These are phyloP conservation scores for Caenorhabditis parvicauda DNA, from an alignment of 2,888 invertebrate genomes.

Conservation along the genomic window DNA sequence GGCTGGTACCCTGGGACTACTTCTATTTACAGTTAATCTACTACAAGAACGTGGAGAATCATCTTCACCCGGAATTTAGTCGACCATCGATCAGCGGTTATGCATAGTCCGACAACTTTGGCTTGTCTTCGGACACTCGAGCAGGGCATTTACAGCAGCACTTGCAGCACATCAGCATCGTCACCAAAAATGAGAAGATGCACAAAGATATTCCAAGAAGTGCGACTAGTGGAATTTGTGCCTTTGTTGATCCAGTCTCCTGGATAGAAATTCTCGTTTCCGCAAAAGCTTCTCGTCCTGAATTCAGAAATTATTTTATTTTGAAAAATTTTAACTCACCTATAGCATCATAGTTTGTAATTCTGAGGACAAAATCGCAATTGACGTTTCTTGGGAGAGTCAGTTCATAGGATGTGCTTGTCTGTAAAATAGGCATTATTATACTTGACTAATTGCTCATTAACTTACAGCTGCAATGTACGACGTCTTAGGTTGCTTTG, in stretches of 20 bases:
- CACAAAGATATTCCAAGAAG: constrained; percentile 9
- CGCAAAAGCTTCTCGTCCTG: constrained; percentile 35
- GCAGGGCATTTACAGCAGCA: constrained; percentile 26
- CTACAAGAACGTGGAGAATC: too few relatives aligned
- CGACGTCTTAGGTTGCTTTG: constrained; percentile 28
- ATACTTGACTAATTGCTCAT: background rate
- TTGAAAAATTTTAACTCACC: constrained; percentile 18
- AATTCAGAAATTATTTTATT: constrained; percentile 7
- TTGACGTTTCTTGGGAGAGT: constrained; percentile 27
- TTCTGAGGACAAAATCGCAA: constrained; percentile 51
- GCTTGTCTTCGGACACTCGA: constrained; percentile 30
- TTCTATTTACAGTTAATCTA: too few relatives aligned
- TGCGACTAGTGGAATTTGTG: constrained; percentile 14
- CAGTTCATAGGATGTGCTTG: constrained; percentile 35
- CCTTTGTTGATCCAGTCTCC: constrained; percentile 3
- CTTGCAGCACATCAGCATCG: too few relatives aligned
- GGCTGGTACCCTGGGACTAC: too few relatives aligned
- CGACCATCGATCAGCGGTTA: too few relatives aligned
- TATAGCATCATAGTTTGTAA: constrained; percentile 52
- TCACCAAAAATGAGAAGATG: constrained; percentile 6
- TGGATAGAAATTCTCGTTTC: constrained; percentile 25
- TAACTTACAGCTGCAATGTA: constrained; percentile 44
- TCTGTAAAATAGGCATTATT: constrained; percentile 21
- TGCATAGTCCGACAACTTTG: constrained; percentile 31
- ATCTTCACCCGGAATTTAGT: too few relatives aligned